These are phyloP conservation scores for Drosophila arawakana DNA, from an alignment of 1,140 invertebrate species.

Conservation along the genomic window DNA sequence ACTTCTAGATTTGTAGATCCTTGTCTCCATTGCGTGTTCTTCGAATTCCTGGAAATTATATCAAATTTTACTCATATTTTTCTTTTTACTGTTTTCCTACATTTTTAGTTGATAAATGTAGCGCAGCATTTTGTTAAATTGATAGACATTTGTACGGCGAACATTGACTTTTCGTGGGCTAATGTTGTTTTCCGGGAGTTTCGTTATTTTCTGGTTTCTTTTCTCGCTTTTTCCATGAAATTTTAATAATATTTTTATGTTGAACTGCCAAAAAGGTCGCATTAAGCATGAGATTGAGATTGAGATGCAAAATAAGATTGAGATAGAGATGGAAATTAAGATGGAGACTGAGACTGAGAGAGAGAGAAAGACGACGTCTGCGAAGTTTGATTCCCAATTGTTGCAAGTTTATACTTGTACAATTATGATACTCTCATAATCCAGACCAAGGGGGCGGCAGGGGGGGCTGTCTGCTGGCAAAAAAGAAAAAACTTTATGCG, in stretches of 20 bases:
- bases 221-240: constrained; percentile 34
- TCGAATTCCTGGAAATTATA: constrained; percentile 58
- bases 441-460: constrained; percentile 12
- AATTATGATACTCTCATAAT: constrained; percentile 59
- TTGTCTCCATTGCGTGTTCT: constrained; percentile 25
- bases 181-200: constrained; percentile 10
- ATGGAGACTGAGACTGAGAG: background rate
- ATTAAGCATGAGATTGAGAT: constrained; percentile 10
- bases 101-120: constrained; percentile 61
- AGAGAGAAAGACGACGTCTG: constrained; percentile 49
- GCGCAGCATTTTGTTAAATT: constrained; percentile 61
- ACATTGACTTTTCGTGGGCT: constrained; percentile 6
- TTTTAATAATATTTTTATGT: constrained; percentile 54
- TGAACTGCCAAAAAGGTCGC: constrained; percentile 1
- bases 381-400: constrained; percentile 74
- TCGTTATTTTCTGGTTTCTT: background rate
- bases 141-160: constrained; percentile 59
- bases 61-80: constrained; percentile 22
- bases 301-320: background rate
- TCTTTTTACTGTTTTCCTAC: constrained; percentile 2
- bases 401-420: constrained; percentile 66
- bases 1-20: constrained; percentile 26
- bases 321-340: background rate
- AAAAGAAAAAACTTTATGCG: constrained; percentile 40
- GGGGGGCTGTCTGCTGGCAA: background rate